Base-by-base conservation (phyloP, 2,113 vertebrate species). In the Seriola rivoliana region DNA sequence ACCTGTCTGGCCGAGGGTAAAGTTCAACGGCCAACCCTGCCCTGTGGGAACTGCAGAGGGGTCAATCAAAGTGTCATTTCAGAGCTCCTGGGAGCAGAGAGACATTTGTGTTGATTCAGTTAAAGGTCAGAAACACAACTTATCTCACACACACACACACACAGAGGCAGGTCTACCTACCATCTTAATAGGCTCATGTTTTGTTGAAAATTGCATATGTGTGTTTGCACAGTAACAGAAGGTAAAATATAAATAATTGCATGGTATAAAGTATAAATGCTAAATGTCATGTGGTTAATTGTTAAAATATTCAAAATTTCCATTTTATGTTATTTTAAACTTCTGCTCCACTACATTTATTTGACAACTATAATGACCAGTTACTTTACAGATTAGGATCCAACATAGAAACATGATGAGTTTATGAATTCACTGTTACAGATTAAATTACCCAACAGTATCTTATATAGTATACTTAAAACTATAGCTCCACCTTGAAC, bases 1-100 rank as follows among this genome's bases (percentile, higher is more conserved):
- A 90, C 77, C 71, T 19, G 73, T 84, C 78, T 85, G 78, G 40
- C 60, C 48, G 63, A 29, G 71, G 81, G 54, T 78, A 72, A 75
- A 86, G 88, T 84, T 91, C 88, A 90, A 11, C 4, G 42, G 58
- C 81, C 78, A 81, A 57, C 72, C 68, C 9, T 6, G 6, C 29
- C 62, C 59, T 76, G 58, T 52, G 84, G 63, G 74, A 63, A 66
- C 83, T 23, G 63, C 25, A 29, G 9, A 2, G 8, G 32, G 69
- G 80, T 78, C 58, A 74, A 80, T 78, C 42, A 68, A 68, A 80
- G 85, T 70, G 77, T 60, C 44, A 72, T 71, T 83, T 83, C 19
- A 74, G 46, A 32, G 29, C 70, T 25, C 38, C 21, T 29, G 42
- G 72, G 38, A 80, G 73, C 32, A 25, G 44, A n/a, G 63, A 69